These are phyloP conservation scores for Cebus imitator DNA, from an alignment of 2,113 vertebrate species.

Conservation along the genomic window DNA sequence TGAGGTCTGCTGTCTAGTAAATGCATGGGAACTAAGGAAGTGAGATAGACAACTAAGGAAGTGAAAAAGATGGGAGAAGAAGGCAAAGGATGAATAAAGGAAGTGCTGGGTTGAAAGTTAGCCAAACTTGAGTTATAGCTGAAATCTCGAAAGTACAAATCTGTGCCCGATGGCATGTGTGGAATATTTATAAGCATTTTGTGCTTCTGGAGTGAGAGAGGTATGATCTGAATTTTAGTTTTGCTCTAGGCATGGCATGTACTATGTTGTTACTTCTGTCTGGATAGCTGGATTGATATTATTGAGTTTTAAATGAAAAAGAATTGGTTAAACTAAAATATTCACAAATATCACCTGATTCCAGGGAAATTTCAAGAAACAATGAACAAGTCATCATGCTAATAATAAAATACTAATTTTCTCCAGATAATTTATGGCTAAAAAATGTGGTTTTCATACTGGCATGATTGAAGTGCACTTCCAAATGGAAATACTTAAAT, in stretches of 20 bases:
- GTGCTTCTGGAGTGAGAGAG: background rate
- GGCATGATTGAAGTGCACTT: background rate
- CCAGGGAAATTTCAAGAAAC: slow-evolving; percentile 4
- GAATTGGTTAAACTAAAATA: background rate
- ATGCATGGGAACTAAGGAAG: background rate
- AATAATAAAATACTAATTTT: background rate
- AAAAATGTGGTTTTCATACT: background rate
- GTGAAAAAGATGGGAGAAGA: background rate
- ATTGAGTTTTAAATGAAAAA: background rate
- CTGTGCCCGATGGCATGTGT: background rate
- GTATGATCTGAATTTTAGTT: background rate
- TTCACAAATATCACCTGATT: background rate
- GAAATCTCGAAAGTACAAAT: background rate
- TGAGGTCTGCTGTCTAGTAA: background rate
- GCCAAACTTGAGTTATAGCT: background rate
- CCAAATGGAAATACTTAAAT: background rate
- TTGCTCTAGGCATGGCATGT: background rate
- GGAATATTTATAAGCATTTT: background rate
- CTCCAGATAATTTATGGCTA: background rate
- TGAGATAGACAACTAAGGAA: background rate
- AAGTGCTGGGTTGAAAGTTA: background rate
- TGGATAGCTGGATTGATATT: background rate
- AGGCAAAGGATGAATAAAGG: background rate
- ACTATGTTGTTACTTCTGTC: background rate
- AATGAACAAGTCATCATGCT: background rate